A percentile compares a stretch with the other conserved stretches of the same genome.
These are phyloP conservation scores for Xyrauchen texanus DNA, from an alignment of 2,113 vertebrate species.

Conservation along the genomic window DNA sequence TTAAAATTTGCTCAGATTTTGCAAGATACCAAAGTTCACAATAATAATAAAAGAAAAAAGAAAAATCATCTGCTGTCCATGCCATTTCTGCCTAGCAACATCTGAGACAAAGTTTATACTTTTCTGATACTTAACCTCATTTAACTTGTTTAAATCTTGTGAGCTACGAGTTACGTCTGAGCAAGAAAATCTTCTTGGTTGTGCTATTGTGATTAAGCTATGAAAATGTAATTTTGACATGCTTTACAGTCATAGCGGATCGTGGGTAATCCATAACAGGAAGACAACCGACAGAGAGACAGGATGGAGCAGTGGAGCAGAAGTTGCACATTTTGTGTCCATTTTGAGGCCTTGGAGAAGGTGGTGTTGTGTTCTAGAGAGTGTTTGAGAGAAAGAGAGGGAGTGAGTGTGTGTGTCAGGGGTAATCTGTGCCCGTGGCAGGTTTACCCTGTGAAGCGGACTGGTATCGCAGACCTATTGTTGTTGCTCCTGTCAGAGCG, in stretches of 20 bases:
- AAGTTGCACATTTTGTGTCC: conserved; percentile 28
- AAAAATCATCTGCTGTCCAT: too few species aligned
- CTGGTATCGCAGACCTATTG: conserved; percentile 67
- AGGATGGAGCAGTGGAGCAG: background rate
- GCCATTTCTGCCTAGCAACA: too few species aligned
- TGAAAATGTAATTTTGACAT: too few species aligned
- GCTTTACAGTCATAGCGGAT: too few species aligned
- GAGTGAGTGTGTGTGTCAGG: conserved; percentile 61
- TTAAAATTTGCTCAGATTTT: too few species aligned
- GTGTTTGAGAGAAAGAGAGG: conserved; percentile 14
- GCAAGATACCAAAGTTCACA: too few species aligned
- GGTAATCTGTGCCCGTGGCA: conserved; percentile 83
- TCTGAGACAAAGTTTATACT: too few species aligned
- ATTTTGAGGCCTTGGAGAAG: conserved; percentile 39
- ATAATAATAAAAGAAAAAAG: too few species aligned
- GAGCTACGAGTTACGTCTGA: too few species aligned
- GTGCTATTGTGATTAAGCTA: background rate
- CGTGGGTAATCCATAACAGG: background rate
- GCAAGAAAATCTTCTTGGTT: too few species aligned
- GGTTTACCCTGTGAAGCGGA: conserved; percentile 72
- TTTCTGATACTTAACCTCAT: too few species aligned
- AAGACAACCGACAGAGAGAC: background rate
- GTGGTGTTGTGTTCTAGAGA: conserved; percentile 46
- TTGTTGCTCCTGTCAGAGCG: conserved; percentile 66
- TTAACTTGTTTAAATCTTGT: too few species aligned